A percentile compares a stretch with the other conserved stretches of the same genome.
Evolutionary conservation across 2,888 invertebrate genomes (phyloP).

Genomic region (Matsumyia berberina): DNA sequence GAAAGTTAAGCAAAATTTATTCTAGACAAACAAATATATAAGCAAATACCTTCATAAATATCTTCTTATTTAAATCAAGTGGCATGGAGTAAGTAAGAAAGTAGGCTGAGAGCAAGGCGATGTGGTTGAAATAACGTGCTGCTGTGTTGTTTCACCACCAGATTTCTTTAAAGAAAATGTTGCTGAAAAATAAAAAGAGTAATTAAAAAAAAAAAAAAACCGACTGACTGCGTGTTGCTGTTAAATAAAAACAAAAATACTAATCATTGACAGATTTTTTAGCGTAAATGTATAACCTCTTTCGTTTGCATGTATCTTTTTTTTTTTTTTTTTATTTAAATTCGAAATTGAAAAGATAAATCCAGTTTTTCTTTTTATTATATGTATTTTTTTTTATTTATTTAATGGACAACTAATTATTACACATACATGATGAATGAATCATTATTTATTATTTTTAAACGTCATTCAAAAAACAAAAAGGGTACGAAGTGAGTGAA

Average conservation of each 20-base stretch:
- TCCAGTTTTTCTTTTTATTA: conserved; percentile 10
- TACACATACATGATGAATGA: conserved; percentile 34
- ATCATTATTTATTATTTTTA: conserved; percentile 63
- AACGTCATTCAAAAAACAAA: conserved; percentile 53
- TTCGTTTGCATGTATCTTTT: conserved; percentile 52
- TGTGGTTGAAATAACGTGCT: conserved; percentile 48
- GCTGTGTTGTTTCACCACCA: conserved; percentile 39
- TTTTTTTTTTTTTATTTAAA: conserved; percentile 32
- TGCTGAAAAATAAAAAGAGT: conserved; percentile 41
- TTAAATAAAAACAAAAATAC: conserved; percentile 55
- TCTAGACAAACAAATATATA: conserved; percentile 50
- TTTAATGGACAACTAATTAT: conserved; percentile 1
- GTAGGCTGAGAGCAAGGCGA: background rate
- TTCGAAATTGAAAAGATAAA: conserved; percentile 11
- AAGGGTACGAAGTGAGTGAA: conserved; percentile 70
- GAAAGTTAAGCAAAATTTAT: conserved; percentile 42
- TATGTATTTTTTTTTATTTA: conserved; percentile 24
- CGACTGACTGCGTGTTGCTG: conserved; percentile 73
- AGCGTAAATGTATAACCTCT: conserved; percentile 48
- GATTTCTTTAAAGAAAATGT: background rate
- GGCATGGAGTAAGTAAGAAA: conserved; percentile 17
- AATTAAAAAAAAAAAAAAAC: conserved; percentile 31
- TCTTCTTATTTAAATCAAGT: background rate
- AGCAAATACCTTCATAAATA: conserved; percentile 15
- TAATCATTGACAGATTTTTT: conserved; percentile 19